A percentile compares a stretch with the other conserved stretches of the same genome.
Conservation (phyloP, 2,888 invertebrate genomes). For the Drosophila dives region DNA sequence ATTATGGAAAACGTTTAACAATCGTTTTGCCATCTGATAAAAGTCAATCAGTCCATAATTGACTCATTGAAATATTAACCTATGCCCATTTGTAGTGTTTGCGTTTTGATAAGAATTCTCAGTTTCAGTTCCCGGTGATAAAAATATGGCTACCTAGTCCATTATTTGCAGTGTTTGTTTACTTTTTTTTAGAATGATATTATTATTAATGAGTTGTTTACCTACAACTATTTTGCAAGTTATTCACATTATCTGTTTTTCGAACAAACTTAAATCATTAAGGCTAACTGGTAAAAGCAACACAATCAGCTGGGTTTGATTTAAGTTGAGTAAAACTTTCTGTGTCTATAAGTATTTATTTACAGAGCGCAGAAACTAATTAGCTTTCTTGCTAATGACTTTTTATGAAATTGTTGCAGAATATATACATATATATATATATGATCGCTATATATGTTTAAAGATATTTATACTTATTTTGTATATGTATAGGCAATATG, state of each 20-base stretch:
- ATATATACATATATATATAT: background rate
- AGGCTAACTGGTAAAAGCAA: background rate
- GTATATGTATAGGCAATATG: background rate
- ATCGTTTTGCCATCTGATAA: slow-evolving; percentile 54
- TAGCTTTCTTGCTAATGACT: slow-evolving; percentile 15
- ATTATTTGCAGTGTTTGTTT: background rate
- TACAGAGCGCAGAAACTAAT: slow-evolving; percentile 17
- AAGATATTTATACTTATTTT: background rate
- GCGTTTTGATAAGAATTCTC: slow-evolving; percentile 34
- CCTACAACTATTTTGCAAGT: slow-evolving; percentile 22
- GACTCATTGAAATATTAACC: slow-evolving; percentile 40
- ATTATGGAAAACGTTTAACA: slow-evolving; percentile 32
- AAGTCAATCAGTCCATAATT: slow-evolving; percentile 44
- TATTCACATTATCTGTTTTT: slow-evolving; percentile 23
- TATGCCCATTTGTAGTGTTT: slow-evolving; percentile 13
- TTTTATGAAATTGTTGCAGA: background rate
- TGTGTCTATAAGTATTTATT: background rate
- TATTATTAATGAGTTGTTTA: slow-evolving; percentile 15
- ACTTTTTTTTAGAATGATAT: background rate
- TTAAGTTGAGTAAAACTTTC: background rate
- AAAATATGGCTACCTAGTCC: slow-evolving; percentile 19
- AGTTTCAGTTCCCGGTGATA: slow-evolving; percentile 8
- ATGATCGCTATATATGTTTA: background rate
- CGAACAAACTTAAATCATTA: background rate
- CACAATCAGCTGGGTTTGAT: background rate